Evolutionary conservation across 2,113 vertebrate species (phyloP).

Genomic region (Tragelaphus strepsiceros): DNA sequence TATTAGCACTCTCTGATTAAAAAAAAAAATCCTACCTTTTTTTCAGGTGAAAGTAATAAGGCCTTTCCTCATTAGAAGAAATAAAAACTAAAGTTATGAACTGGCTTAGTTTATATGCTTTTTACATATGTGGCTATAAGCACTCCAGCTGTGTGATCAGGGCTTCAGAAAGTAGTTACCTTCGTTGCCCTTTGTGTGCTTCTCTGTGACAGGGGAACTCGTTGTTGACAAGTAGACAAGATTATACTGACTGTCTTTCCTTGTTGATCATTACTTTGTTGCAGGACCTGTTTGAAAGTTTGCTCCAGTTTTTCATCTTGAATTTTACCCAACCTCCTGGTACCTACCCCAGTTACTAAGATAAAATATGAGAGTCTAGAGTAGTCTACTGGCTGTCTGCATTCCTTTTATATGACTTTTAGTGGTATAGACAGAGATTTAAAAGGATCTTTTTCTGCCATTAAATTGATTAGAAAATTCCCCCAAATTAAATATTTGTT

Average conservation of each 20-base stretch:
- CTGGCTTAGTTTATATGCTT: background rate
- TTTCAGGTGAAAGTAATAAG: conserved; percentile 17
- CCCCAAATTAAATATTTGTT: background rate
- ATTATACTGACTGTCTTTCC: background rate
- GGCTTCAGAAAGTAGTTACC: background rate
- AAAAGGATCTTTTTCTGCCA: background rate
- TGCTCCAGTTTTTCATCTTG: background rate
- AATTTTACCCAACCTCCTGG: background rate
- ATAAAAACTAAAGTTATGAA: background rate
- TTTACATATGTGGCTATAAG: background rate
- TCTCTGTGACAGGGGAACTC: background rate
- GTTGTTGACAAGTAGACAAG: background rate
- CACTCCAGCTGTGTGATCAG: background rate
- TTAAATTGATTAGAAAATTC: background rate
- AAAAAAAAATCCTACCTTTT: background rate
- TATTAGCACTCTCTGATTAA: background rate
- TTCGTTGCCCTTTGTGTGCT: background rate
- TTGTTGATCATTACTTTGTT: background rate
- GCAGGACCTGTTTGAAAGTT: background rate
- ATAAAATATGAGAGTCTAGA: background rate
- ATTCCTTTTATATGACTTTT: background rate
- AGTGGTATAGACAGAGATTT: background rate
- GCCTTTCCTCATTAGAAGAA: background rate
- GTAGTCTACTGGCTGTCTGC: background rate
- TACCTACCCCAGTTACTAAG: background rate